These are phyloP conservation scores for Isurus oxyrinchus DNA, from an alignment of 2,113 vertebrate genomes.

Conservation along the genomic window DNA sequence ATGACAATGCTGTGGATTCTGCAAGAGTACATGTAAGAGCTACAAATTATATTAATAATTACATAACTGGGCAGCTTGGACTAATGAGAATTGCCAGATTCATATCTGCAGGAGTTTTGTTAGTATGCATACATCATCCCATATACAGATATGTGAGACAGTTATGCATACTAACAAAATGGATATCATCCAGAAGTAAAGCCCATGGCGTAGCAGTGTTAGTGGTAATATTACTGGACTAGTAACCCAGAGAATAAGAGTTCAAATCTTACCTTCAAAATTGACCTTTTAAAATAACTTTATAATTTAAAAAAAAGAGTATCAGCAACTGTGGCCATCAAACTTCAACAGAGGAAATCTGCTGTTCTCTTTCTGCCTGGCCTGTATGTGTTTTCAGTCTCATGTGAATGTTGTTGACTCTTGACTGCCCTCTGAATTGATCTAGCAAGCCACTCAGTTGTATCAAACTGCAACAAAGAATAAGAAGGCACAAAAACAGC, in stretches of 20 bases:
- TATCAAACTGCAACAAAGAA: background rate
- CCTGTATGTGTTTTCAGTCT: background rate
- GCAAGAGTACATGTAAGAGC: constrained; percentile 84
- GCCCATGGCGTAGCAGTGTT: background rate
- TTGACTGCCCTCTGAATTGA: background rate
- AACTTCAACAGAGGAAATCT: background rate
- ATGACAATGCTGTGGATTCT: constrained; percentile 88
- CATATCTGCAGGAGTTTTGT: background rate
- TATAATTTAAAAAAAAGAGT: background rate
- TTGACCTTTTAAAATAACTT: background rate
- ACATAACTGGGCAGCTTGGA: background rate
- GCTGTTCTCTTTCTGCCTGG: background rate
- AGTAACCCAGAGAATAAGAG: background rate
- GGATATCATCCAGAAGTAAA: background rate
- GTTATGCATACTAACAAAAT: background rate
- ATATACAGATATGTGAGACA: too few species aligned
- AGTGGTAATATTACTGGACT: background rate
- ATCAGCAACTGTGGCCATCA: background rate
- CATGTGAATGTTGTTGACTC: background rate
- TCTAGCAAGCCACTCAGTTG: background rate
- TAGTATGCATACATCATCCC: background rate
- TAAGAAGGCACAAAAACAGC: background rate
- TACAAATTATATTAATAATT: background rate
- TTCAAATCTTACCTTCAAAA: background rate
- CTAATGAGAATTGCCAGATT: background rate